phyloP scores from a whole-genome alignment of 2,888 invertebrate species.

The Caenorhabditis becei region DNA sequence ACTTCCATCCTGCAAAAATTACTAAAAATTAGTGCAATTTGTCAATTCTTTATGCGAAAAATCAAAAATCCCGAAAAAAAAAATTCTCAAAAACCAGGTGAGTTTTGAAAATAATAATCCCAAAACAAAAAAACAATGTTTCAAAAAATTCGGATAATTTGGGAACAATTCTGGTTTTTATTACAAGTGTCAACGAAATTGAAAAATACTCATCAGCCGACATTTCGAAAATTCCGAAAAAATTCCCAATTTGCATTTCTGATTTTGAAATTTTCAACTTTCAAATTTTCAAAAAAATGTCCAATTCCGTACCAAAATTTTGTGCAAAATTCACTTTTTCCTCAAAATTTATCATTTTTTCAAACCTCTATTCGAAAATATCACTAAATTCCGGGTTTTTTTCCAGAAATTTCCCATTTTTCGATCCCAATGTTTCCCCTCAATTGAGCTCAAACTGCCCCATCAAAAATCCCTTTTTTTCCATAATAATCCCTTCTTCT shows the following conservation, averaged over 20 bases:
- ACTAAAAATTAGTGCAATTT: too few species aligned
- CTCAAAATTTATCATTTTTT: neutral
- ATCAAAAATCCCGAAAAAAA: neutral
- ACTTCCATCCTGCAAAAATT: too few species aligned
- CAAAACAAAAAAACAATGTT: too few species aligned
- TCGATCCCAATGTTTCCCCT: neutral
- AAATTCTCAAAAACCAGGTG: too few species aligned
- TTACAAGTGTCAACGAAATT: too few species aligned
- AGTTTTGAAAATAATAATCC: too few species aligned
- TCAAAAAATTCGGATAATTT: too few species aligned
- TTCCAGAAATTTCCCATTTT: neutral
- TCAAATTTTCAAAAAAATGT: neutral
- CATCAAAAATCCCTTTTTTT: neutral
- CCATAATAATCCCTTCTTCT: neutral
- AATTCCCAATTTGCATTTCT: neutral
- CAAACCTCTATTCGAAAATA: neutral
- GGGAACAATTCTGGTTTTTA: too few species aligned
- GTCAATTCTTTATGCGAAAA: neutral
- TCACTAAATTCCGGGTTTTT: neutral
- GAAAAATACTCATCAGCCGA: too few species aligned
- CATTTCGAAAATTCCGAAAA: too few species aligned
- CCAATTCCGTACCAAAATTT: neutral
- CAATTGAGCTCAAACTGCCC: neutral
- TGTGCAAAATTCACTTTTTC: neutral
- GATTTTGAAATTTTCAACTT: too few species aligned